Base-by-base conservation (phyloP, 37 sponge, comb jelly and placozoan genomes). In the Spongilla lacustris region DNA sequence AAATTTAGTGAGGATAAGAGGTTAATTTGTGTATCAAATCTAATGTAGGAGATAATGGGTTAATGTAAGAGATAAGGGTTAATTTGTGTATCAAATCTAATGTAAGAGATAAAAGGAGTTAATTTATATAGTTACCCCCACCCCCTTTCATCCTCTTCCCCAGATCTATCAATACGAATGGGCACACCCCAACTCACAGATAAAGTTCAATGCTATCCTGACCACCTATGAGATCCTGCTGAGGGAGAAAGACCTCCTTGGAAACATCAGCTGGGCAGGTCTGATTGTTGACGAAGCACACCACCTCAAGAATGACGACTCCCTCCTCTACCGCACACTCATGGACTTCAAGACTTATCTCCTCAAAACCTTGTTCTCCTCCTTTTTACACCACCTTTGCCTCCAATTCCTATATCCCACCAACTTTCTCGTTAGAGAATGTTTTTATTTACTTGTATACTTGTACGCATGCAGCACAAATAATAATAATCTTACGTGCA, bases 151-250 rank as follows among this genome's bases (percentile, higher is more conserved):
- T 58, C 34, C 49, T 76, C 24, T 36, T 24, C 58, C 58, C 36
- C 68, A 96, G 97, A 94, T 98, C 31, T 85, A 84, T 25, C 90
- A 95, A 69, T 73, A 93, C 67, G 99, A 99, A 48, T 97, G 93
- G 94, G 81, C 69, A 2, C 90, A 91, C 68, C 71, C 74, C 14
- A 92, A 93, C 79, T 84, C 86, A 28, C 89, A 88, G 71, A 77
- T 99, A 46, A 97, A 99, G 89, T 96, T 99, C 78, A 99, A 99
- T 73, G 85, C 84, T 13, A 74, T 99, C 3, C 73, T 99, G 36
- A 99, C 99, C 24, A 97, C 99, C 0, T 99, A 99, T 31, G 99
- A 99, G 93, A 97, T 99, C 37, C 80, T 99, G 9, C 88, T 99
- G 58, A 97, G 95, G 71, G 99, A 99, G 82, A 93, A 93, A 92